Evolutionary conservation across 2,113 vertebrate genomes (phyloP).

Genomic region (Sinosuthora webbiana): DNA sequence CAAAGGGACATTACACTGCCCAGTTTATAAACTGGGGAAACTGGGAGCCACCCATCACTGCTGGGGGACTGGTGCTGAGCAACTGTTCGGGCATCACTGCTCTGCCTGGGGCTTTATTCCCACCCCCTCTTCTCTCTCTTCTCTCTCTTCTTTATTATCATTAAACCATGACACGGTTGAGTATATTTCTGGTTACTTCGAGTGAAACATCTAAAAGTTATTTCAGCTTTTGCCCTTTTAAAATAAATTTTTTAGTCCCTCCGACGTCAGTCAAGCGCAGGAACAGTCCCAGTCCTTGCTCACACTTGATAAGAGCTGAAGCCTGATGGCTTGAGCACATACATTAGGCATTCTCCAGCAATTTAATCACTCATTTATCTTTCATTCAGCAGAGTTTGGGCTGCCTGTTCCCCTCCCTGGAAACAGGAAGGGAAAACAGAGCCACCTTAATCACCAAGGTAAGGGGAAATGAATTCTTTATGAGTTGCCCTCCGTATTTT

Average conservation of each 20-base stretch:
- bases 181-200: neutral
- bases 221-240: neutral
- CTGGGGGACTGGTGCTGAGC: neutral
- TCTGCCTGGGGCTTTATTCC: neutral
- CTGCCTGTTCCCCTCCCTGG: neutral
- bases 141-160: neutral
- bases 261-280: neutral
- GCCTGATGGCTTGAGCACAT: neutral
- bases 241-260: neutral
- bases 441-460: conserved; percentile 3
- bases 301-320: neutral
- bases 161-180: neutral
- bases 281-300: neutral
- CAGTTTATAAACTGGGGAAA: neutral
- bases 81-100: neutral
- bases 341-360: neutral
- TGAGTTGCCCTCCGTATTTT: neutral
- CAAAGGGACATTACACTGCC: neutral
- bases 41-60: neutral
- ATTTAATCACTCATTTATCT: conserved; percentile 35
- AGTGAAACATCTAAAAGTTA: neutral
- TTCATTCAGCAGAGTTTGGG: neutral
- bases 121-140: neutral
- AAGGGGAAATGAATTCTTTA: conserved; percentile 5
- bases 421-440: neutral